Conservation (phyloP, 2,113 vertebrate species). For the Vulpes ferrilata region DNA sequence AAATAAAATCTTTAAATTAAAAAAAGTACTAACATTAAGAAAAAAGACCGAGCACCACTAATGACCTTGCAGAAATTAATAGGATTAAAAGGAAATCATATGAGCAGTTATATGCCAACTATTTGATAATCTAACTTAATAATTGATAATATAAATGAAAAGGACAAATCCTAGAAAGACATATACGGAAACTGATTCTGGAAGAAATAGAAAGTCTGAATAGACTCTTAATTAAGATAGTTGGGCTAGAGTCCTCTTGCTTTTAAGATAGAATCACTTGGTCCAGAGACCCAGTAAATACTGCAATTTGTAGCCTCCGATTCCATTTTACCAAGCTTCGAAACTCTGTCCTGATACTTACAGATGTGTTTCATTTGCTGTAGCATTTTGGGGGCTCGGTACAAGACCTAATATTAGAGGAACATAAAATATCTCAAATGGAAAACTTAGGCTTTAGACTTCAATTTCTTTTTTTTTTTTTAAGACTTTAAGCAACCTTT, state of each 20-base stretch:
- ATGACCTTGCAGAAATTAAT: background rate
- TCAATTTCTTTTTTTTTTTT: background rate
- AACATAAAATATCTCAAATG: background rate
- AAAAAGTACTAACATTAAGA: background rate
- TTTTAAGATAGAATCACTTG: background rate
- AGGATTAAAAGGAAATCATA: background rate
- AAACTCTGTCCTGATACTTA: background rate
- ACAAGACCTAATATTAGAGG: background rate
- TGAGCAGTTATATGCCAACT: background rate
- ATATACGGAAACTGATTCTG: background rate
- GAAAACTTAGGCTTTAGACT: background rate
- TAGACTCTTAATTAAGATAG: background rate
- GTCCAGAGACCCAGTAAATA: background rate
- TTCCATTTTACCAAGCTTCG: background rate
- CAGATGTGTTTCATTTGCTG: background rate
- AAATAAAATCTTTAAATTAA: no score
- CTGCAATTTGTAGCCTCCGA: background rate
- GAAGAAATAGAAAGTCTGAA: background rate
- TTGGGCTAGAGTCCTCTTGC: background rate
- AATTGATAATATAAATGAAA: background rate
- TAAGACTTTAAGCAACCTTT: background rate
- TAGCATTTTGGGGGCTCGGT: background rate
- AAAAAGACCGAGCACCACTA: background rate
- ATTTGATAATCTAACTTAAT: background rate
- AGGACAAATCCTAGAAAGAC: constrained; percentile 23